Base-by-base conservation (phyloP, 2,797 vertebrate species). In the Galagoides demidoff region DNA sequence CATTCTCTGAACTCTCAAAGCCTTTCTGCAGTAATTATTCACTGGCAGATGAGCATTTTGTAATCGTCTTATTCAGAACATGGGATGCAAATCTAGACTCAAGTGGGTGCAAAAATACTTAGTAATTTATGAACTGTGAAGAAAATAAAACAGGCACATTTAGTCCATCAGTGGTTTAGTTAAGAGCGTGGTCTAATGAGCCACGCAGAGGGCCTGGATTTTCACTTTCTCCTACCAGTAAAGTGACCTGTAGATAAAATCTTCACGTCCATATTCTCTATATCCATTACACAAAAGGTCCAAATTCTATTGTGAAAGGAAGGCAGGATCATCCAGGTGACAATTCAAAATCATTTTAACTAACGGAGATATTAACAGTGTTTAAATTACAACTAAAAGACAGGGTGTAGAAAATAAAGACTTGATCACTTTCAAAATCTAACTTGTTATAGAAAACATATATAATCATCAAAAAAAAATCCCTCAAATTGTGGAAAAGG, bases 101-200 rank as follows among this genome's bases (percentile, higher is more conserved):
- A 29, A 95, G 73, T 92, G 34, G 71, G 14, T 88, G 22, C 63
- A 92, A 92, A 95, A 96, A 92, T 92, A 90, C 84, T 95, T 94
- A 78, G 43, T 95, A 93, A 97, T 95, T 95, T 92, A 96, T 85
- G 84, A 95, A 59, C 90, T 94, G 85, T 85, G 39, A 85, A 97
- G 87, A 92, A 92, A 94, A 95, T 81, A 92, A 95, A 89, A 49
- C 14, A 34, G 1, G 31, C 71, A 55, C 34, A 61, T 95, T 89
- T 55, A 73, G 77, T 71, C 61, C 81, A 57, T 71, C 81, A 19
- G 16, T 49, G 73, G 25, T 37, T 61, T 92, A 45, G 39, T 61
- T 84, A 90, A 88, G 16, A 96, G 25, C 78, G 16, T 34, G 43
- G 20, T 10, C 77, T 92, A 73, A 95, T 66, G 74, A 95, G 43